Base-by-base conservation (phyloP, 1,140 invertebrate species). In the Palaemon carinicauda region DNA sequence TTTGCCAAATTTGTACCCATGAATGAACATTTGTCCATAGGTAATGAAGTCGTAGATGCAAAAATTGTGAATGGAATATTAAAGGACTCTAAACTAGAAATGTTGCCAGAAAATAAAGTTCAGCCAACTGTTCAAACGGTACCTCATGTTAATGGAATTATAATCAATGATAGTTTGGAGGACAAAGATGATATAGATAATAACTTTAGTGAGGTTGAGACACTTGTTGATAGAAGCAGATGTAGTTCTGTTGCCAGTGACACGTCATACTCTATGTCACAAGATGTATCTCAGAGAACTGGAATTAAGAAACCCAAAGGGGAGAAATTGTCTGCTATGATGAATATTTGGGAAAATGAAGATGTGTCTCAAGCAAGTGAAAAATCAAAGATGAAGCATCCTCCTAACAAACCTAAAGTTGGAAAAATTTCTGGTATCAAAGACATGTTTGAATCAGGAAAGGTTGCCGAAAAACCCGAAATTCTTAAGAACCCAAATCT, bases 401-500 rank as follows among this genome's bases (percentile, higher is more conserved):
- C 29, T 21, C 12, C 33, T 4, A 51, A 50, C 9, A 75, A 69
- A 17, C 74, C 87, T 15, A 77, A 81, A 9, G 75, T 86, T 29
- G 84, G 82, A 19, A 88, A 85, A 69, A 79, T 88, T 31, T 51
- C 82, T 24, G 81, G 69, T 78, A 50, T 89, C 27, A 81, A 86
- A 31, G 88, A 77, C 65, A 81, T 78, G 51, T 89, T 89, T 78
- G 88, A 89, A 81, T 31, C 75, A 1, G 82, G 52, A 29, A 85
- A 89, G 29, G 69, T 51, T 29, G 15, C 78, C 14, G 54, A 27
- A 15, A 24, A 54, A 31, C 31, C 82, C 14, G 80, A 84, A 27
- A 51, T 33, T 60, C 65, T 81, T 74, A 41, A 50, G 12, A 73
- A 71, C 29, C 74, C 56, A 24, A 77, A 21, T 51, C 7, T 78